Evolutionary conservation across 2,797 vertebrate species (phyloP), one percentile per base, ranked within the genome.

Genomic region (Muscicapa striata): DNA sequence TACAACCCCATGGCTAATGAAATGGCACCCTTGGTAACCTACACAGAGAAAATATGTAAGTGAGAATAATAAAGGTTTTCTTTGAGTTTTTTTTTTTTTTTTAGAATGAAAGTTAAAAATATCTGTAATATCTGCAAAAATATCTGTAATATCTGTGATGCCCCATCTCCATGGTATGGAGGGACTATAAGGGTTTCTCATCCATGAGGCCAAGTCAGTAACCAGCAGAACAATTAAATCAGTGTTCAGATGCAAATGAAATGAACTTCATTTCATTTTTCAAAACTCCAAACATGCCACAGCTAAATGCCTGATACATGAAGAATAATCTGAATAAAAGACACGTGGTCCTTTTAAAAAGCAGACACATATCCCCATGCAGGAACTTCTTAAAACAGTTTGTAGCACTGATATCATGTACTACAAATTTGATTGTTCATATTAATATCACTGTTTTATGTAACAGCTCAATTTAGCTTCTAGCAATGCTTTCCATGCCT

Each of bases 1-100:
- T 94, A 78, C 73, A 70, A 74, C 54, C 77, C 57, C 92, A 77
- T 84, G 38, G 92, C 88, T 96, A 95, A 96, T 83, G 62, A 81
- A 96, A 95, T 34, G 57, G 51, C 22, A 94, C 79, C 74, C 92
- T 87, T 78, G 54, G 36, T 83, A 96, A 93, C 72, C 59, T 84
- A 8, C 19, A 90, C 29, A 49, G 23, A 55, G 55, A 87, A 90
- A 92, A 95, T 10, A 52, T 3, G 11, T 0, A 2, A 79, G 27
- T 26, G 76, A 36, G 36, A 36, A 58, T 62, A 49, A 69, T n/a
- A 32, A 2, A 78, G 48, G 32, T 75, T 89, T 85, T 84, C 66
- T 89, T 75, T 84, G 46, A 92, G 36, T 4, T 34, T 87, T 91
- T 88, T 36, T 36, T 54, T 36, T 54, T 68, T 67, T 22, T n/a